phyloP scores from a whole-genome alignment of 2,113 vertebrate genomes.

The Hippocampus barbouri region DNA sequence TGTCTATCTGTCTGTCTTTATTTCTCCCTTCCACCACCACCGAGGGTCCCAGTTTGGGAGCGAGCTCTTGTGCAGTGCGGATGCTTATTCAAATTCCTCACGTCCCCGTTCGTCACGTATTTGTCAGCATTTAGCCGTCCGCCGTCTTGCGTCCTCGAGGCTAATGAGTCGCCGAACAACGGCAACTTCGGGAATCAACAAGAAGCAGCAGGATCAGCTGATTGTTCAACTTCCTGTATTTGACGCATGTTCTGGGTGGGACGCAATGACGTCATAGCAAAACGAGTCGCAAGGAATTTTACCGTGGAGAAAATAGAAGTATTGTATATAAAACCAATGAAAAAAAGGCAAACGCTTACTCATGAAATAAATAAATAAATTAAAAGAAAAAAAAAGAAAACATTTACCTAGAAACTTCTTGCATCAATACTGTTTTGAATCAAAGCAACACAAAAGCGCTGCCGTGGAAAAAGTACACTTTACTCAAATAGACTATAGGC shows the following conservation, averaged over 20 bases:
- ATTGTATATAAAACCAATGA: too few species aligned
- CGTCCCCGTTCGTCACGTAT: slow-evolving; percentile 5
- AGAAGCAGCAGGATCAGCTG: slow-evolving; percentile 75
- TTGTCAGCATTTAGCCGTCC: slow-evolving; percentile 9
- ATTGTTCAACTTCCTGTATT: slow-evolving; percentile 69
- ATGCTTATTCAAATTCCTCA: slow-evolving; percentile 14
- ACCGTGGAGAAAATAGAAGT: too few species aligned
- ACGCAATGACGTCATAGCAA: slow-evolving; percentile 36
- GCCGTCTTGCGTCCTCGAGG: slow-evolving; percentile 20
- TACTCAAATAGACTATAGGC: too few species aligned
- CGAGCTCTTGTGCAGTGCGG: slow-evolving; percentile 39
- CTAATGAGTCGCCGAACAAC: slow-evolving; percentile 47
- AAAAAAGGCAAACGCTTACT: too few species aligned
- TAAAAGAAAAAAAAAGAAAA: too few species aligned
- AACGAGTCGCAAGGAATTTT: slow-evolving; percentile 2
- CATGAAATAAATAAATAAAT: too few species aligned
- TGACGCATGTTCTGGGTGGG: not conserved
- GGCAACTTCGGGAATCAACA: slow-evolving; percentile 71
- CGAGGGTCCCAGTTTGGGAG: slow-evolving; percentile 34
- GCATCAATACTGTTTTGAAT: too few species aligned
- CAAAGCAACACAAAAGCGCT: too few species aligned
- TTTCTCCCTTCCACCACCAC: slow-evolving; percentile 34
- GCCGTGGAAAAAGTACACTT: too few species aligned
- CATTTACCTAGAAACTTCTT: too few species aligned
- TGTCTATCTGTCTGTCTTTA: slow-evolving; percentile 23